Conservation (phyloP, 2,113 vertebrate species). For the Daubentonia madagascariensis region DNA sequence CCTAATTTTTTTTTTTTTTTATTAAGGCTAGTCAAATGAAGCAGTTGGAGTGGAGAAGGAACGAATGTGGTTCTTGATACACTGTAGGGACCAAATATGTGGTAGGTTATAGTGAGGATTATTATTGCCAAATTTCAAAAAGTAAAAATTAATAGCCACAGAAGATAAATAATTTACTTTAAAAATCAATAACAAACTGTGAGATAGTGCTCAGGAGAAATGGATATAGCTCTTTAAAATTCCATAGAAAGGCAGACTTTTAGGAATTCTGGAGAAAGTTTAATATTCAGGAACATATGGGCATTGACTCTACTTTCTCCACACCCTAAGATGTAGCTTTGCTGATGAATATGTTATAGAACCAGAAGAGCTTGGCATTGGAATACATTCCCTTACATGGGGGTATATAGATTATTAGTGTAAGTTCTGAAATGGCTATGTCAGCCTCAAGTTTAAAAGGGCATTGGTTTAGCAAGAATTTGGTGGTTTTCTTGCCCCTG, state of each 20-base stretch:
- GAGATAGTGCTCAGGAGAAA: neutral
- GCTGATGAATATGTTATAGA: neutral
- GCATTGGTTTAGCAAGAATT: neutral
- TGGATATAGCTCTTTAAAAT: neutral
- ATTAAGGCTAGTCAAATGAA: too few species aligned
- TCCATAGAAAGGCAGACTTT: neutral
- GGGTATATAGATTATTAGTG: neutral
- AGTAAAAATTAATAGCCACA: neutral
- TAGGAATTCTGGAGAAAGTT: conserved; percentile 20
- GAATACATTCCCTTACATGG: neutral
- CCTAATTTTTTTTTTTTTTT: too few species aligned
- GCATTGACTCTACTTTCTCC: neutral
- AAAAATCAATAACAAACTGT: neutral
- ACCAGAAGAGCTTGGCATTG: neutral
- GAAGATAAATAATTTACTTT: conserved; percentile 9
- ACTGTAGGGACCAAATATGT: neutral
- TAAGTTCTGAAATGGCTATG: neutral
- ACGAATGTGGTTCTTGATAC: neutral
- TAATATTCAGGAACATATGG: conserved; percentile 7
- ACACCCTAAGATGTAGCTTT: neutral
- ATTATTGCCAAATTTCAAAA: neutral
- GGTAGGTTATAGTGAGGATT: neutral
- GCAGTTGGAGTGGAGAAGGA: too few species aligned
- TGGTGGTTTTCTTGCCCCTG: neutral
- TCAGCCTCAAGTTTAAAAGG: neutral